Conservation (phyloP, 2,888 invertebrate species). For the Cataglyphis rosenhaueri region DNA sequence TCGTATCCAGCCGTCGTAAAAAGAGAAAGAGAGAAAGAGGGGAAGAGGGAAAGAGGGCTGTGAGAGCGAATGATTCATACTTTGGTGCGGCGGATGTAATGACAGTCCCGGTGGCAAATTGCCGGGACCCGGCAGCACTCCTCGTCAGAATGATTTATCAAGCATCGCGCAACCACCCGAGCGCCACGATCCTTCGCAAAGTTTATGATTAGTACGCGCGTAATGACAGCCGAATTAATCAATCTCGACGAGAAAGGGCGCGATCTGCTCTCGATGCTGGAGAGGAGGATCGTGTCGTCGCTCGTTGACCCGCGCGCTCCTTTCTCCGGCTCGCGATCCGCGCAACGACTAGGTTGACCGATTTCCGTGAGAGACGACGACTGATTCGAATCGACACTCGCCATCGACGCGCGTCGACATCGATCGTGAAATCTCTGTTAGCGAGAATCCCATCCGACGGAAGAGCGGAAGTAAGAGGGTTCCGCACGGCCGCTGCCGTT, state of each 20-base stretch:
- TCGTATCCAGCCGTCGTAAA: constrained; percentile 37
- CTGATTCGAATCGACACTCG: constrained; percentile 23
- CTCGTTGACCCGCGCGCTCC: neutral
- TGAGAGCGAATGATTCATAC: constrained; percentile 67
- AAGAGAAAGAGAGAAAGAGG: constrained; percentile 24
- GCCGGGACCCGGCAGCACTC: constrained; percentile 60
- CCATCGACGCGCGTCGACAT: constrained; percentile 40
- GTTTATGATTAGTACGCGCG: constrained; percentile 59
- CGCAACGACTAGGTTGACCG: constrained; percentile 29
- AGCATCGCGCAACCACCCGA: constrained; percentile 63
- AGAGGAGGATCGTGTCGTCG: neutral
- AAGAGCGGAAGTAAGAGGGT: constrained; percentile 25
- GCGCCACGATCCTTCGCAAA: constrained; percentile 49
- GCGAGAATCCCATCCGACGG: constrained; percentile 38
- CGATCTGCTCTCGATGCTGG: constrained; percentile 10
- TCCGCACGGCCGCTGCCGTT: constrained; percentile 37
- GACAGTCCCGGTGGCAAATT: constrained; percentile 72
- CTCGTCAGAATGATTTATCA: constrained; percentile 70
- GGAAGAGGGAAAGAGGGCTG: constrained; percentile 49
- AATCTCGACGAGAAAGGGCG: constrained; percentile 10
- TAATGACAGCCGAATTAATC: constrained; percentile 53
- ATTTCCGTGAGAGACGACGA: constrained; percentile 29
- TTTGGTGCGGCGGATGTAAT: constrained; percentile 63
- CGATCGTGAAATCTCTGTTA: constrained; percentile 36
- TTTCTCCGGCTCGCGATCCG: neutral